These are phyloP conservation scores for Xenopus laevis DNA, from an alignment of 2,113 vertebrate genomes.

Conservation along the genomic window DNA sequence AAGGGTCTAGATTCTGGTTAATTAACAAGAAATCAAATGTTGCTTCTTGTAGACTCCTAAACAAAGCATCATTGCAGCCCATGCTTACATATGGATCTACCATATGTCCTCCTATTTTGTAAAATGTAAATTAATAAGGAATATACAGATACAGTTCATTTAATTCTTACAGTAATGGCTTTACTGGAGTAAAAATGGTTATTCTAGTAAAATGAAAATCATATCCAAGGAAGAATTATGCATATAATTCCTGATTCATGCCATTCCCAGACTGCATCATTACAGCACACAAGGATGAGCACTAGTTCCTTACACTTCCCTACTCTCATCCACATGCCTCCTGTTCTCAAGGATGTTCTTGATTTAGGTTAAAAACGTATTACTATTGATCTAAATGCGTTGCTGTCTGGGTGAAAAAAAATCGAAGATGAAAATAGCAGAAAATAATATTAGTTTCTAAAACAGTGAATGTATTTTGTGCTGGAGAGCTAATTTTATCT, in stretches of 20 bases:
- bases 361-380: slow-evolving; percentile 44
- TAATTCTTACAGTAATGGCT: no score
- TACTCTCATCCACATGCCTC: slow-evolving; percentile 30
- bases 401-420: slow-evolving; percentile 31
- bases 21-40: slow-evolving; percentile 24
- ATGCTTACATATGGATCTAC: no score
- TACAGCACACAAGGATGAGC: neutral
- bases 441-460: slow-evolving; percentile 42
- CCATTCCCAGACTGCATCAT: no score
- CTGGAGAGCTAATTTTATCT: slow-evolving; percentile 17
- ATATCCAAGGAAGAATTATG: no score
- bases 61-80: no score
- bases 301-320: slow-evolving; percentile 4
- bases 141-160: no score
- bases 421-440: slow-evolving; percentile 44
- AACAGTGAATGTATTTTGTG: slow-evolving; percentile 40
- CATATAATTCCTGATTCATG: no score
- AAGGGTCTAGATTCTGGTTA: slow-evolving; percentile 26
- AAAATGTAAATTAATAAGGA: no score
- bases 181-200: no score
- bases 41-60: neutral
- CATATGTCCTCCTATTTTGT: no score
- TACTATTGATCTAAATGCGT: slow-evolving; percentile 41
- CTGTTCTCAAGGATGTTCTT: slow-evolving; percentile 40
- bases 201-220: no score